Conservation (phyloP, 2,113 vertebrate species). For the Notothenia coriiceps region DNA sequence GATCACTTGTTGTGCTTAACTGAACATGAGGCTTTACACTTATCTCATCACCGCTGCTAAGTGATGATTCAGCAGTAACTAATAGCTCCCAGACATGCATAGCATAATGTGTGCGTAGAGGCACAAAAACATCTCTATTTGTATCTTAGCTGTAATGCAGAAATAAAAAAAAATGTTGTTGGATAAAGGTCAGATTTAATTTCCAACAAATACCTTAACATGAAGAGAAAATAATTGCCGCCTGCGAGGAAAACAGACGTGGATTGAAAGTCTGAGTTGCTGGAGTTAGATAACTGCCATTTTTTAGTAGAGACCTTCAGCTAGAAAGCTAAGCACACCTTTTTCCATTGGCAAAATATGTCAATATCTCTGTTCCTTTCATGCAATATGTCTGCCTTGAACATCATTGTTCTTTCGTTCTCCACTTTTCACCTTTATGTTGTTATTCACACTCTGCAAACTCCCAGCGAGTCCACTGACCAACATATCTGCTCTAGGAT, state of each 20-base stretch:
- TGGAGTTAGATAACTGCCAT: neutral
- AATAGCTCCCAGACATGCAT: neutral
- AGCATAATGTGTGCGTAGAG: neutral
- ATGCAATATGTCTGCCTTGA: neutral
- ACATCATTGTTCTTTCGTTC: constrained; percentile 10
- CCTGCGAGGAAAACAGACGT: neutral
- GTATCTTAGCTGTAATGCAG: neutral
- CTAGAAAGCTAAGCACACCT: neutral
- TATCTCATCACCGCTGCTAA: constrained; percentile 54
- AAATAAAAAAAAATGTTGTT: neutral
- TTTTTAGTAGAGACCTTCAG: constrained; percentile 4
- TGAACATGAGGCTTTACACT: constrained; percentile 45
- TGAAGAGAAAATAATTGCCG: neutral
- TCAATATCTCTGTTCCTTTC: constrained; percentile 1
- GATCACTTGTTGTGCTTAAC: constrained; percentile 65
- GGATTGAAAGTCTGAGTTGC: neutral
- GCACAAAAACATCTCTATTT: neutral
- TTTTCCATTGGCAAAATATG: neutral
- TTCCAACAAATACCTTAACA: neutral
- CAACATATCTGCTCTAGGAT: constrained; percentile 67
- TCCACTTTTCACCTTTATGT: neutral
- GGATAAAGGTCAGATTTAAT: neutral
- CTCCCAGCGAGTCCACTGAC: constrained; percentile 54
- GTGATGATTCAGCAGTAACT: constrained; percentile 52
- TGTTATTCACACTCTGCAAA: constrained; percentile 3